Evolutionary conservation across 1,140 invertebrate genomes (phyloP).

Genomic region (Macrostomum lignano): DNA sequence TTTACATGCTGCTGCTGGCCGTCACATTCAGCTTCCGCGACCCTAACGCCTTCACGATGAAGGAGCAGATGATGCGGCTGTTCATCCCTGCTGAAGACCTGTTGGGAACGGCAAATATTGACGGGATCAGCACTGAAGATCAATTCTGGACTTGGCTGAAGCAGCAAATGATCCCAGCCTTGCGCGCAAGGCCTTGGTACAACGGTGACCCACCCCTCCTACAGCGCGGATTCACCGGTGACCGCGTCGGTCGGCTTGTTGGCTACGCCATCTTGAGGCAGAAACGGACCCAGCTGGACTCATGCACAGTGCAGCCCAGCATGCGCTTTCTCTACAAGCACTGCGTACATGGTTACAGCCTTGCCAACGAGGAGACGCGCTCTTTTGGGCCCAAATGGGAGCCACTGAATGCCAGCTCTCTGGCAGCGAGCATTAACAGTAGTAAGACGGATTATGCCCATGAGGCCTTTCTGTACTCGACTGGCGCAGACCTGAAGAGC

Average conservation of each 20-base stretch:
- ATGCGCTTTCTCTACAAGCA: too few relatives aligned
- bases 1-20: constrained; percentile 30
- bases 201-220: constrained; percentile 29
- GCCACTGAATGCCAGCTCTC: too few relatives aligned
- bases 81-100: constrained; percentile 16
- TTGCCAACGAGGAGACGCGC: too few relatives aligned
- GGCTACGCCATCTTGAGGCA: constrained; percentile 32
- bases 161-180: constrained; percentile 14
- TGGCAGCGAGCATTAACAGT: too few relatives aligned
- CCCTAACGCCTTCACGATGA: constrained; percentile 21
- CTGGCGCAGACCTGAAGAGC: too few relatives aligned
- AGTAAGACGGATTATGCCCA: too few relatives aligned
- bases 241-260: constrained; percentile 31
- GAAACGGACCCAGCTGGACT: constrained; percentile 22
- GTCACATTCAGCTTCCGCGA: constrained; percentile 28
- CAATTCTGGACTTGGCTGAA: constrained; percentile 1
- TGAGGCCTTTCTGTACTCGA: too few relatives aligned
- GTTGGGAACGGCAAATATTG: not conserved
- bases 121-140: not conserved
- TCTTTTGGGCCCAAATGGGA: too few relatives aligned
- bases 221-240: constrained; percentile 30
- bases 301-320: too few relatives aligned
- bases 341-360: too few relatives aligned
- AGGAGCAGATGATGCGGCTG: constrained; percentile 24
- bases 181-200: constrained; percentile 30